Conservation (phyloP, 2,888 invertebrate species). For the Neoitamus cyanurus region DNA sequence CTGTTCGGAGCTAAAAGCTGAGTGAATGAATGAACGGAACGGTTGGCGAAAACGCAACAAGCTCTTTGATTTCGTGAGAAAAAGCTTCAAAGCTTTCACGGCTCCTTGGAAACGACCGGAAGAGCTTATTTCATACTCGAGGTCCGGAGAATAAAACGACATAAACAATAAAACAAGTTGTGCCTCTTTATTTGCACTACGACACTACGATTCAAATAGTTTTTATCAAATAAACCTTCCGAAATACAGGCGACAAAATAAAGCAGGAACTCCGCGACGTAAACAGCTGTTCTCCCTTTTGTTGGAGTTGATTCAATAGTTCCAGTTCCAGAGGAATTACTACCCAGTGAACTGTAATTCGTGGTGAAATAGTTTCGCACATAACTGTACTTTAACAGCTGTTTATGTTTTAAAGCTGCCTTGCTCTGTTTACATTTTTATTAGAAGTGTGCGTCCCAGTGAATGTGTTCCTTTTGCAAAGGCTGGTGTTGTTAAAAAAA, state of each 20-base stretch:
- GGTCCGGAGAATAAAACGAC: neutral
- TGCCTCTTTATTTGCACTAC: neutral
- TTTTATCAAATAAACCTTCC: neutral
- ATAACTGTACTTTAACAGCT: neutral
- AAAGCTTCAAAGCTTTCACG: neutral
- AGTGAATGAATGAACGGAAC: neutral
- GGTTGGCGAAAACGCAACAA: neutral
- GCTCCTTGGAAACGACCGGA: neutral
- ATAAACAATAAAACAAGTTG: neutral
- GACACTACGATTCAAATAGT: neutral
- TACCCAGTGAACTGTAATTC: neutral
- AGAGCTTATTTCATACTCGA: no score
- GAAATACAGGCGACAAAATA: neutral
- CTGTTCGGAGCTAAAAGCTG: conserved; percentile 10
- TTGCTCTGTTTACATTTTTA: neutral
- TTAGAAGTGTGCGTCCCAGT: neutral
- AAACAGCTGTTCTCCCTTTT: neutral
- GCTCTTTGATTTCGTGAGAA: neutral
- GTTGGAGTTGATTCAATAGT: neutral
- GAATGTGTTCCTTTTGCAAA: neutral
- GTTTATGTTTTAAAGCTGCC: neutral
- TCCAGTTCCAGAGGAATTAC: neutral
- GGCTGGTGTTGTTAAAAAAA: no score
- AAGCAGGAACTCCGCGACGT: neutral
- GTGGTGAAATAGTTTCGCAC: neutral